Evolutionary conservation across 2,797 vertebrate species (phyloP), one percentile per base, ranked within the genome.

Genomic region (Dallia pectoralis): DNA sequence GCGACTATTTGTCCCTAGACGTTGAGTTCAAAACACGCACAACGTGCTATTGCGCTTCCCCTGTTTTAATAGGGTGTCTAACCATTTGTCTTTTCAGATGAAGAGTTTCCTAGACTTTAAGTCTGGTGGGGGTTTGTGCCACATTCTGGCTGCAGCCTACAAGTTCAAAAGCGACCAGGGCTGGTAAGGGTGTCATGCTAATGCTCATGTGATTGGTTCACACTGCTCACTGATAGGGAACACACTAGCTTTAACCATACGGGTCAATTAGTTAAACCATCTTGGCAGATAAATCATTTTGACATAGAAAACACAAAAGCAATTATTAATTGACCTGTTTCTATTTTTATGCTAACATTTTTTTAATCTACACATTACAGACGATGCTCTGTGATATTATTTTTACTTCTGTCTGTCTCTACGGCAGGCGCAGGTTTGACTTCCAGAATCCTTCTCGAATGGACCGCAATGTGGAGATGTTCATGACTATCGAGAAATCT

Each of bases 151-250:
- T 79, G 95, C 97, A 48, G 97, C 97, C 82, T 99, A 99, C 93
- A 99, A 99, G 87, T 99, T 99, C 89, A 99, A 99, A 91, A 99
- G 97, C 83, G 97, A 99, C 91, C 97, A 99, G 89, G 97, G 97
- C 95, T 98, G 97, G 97, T 99, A 92, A 95, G 95, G 77, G 72
- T 79, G 83, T 90, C 82, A 79, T 89, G 91, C 77, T 22, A 69
- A 63, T 75, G 0, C 32, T 12, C 19, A n/a, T 19, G n/a, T 32
- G 61, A 30, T 63, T 30, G 29, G 5, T 27, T 32, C 3, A 7
- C 3, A 7, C 61, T 63, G 29, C 8, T 9, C 51, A 5, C 51
- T 0, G 2, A 56, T 22, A 56, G n/a, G 7, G n/a, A 56, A 56
- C 51, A n/a, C 51, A 56, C 51, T 8, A 4, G 40, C 40, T 9